Base-by-base conservation (phyloP, 2,113 vertebrate species). In the Proterorhinus semilunaris region DNA sequence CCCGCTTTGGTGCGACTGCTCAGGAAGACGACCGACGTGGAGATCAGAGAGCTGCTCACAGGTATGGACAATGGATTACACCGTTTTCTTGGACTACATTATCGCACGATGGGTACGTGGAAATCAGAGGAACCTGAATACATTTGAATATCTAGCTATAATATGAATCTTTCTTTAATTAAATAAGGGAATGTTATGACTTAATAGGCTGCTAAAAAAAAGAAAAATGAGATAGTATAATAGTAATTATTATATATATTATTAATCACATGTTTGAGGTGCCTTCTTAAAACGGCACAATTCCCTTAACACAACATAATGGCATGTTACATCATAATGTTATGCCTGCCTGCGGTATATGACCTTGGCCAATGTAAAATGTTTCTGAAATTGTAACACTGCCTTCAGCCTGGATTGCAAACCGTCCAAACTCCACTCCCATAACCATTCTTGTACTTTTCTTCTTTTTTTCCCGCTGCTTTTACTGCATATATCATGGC, bases 1-100 rank as follows among this genome's bases (percentile, higher is more conserved):
- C 97, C 98, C 0, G 96, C 96, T 6, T 91, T 99, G 82, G 98
- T 99, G 73, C 94, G 98, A 59, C 90, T 99, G 67, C 96, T 99
- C 10, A 94, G 96, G 62, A 99, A 99, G 91, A 95, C 96, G 46
- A 93, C 95, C 2, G 98, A 99, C 64, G 90, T 98, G 89, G 98
- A 99, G 93, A 98, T 98, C 86, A 91, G 96, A 83, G 98, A 99
- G 88, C 92, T 99, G 85, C 97, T 99, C 80, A 99, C 98, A 94
- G 98, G 98, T 99, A 86, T 17, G n/a, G 13, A 66, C 46, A 71
- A 57, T 16, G 42, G n/a, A 55, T 11, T n/a, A 36, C 27, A 36
- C 3, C 27, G 1, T 36, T 36, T 36, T 3, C 27, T 36, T 36
- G 27, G 27, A 36, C 27, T 36, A 36, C 27, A 36, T 36, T 36